phyloP scores from a whole-genome alignment of 2,113 vertebrate species.

The Cyanoderma ruficeps region DNA sequence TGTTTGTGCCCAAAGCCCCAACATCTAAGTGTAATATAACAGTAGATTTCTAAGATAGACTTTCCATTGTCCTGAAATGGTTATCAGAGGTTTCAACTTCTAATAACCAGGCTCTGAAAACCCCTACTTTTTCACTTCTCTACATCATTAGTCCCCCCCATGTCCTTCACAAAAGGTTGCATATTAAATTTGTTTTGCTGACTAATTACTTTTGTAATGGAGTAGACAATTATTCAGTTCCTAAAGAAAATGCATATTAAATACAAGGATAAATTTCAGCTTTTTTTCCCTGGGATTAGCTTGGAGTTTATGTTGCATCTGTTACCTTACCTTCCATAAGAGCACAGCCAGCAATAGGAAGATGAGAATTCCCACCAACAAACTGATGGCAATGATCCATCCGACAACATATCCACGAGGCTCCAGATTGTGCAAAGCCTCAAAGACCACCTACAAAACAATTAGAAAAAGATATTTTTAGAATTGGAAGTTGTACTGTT shows the following conservation, averaged over 20 bases:
- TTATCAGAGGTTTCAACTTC: not conserved
- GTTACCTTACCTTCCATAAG: conserved; percentile 92
- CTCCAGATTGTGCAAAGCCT: conserved; percentile 96
- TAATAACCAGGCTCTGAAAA: not conserved
- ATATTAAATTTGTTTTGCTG: not conserved
- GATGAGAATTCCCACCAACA: conserved; percentile 97
- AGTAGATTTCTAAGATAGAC: not conserved
- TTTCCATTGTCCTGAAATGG: not conserved
- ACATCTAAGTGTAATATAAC: not conserved
- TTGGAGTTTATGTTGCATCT: not conserved
- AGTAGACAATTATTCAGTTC: not conserved
- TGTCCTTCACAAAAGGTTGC: not conserved
- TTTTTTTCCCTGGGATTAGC: not conserved
- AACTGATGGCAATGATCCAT: conserved; percentile 99
- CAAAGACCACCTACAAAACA: conserved; percentile 89
- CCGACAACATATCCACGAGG: conserved; percentile 96
- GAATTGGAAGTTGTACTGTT: not conserved
- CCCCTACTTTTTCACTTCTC: not conserved
- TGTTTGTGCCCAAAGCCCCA: too few relatives aligned
- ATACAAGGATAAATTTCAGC: not conserved
- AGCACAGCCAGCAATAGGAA: conserved; percentile 94
- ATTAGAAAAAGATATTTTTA: not conserved
- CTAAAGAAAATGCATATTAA: not conserved
- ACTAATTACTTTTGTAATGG: not conserved
- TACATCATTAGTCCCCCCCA: not conserved